phyloP scores from a whole-genome alignment of 2,797 vertebrate species.

The Myotis myotis region DNA sequence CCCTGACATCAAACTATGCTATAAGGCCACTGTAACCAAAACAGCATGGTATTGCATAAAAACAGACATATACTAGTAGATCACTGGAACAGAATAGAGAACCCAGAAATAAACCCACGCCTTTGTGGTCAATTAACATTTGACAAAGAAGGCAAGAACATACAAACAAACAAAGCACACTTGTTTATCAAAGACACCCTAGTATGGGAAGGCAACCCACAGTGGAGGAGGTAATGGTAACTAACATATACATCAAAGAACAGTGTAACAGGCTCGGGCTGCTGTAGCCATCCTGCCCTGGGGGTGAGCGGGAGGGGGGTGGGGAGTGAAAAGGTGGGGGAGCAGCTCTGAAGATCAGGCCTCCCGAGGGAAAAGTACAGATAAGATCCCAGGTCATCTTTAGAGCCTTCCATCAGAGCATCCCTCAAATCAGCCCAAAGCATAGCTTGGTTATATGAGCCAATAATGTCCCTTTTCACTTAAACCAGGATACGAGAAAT shows the following conservation, averaged over 20 bases:
- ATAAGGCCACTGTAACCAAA: background rate
- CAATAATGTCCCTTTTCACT: background rate
- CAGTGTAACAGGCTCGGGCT: background rate
- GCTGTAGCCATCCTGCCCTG: background rate
- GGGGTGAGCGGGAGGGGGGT: fast-evolving
- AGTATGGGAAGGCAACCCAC: background rate
- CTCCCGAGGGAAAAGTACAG: background rate
- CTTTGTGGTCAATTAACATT: background rate
- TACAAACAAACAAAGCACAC: background rate
- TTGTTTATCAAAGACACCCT: background rate
- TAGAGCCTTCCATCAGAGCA: background rate
- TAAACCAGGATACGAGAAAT: background rate
- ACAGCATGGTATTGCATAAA: background rate
- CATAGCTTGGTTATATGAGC: background rate
- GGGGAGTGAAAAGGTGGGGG: background rate
- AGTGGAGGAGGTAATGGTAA: background rate
- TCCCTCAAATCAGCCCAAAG: background rate
- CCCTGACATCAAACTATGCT: background rate
- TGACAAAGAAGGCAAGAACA: background rate
- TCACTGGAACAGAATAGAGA: background rate
- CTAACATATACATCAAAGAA: background rate
- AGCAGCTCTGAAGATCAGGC: background rate
- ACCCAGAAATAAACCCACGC: background rate
- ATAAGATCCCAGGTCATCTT: too few species aligned
- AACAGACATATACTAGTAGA: background rate